Conservation (phyloP, 2,113 vertebrate species). For the Canis aureus region DNA sequence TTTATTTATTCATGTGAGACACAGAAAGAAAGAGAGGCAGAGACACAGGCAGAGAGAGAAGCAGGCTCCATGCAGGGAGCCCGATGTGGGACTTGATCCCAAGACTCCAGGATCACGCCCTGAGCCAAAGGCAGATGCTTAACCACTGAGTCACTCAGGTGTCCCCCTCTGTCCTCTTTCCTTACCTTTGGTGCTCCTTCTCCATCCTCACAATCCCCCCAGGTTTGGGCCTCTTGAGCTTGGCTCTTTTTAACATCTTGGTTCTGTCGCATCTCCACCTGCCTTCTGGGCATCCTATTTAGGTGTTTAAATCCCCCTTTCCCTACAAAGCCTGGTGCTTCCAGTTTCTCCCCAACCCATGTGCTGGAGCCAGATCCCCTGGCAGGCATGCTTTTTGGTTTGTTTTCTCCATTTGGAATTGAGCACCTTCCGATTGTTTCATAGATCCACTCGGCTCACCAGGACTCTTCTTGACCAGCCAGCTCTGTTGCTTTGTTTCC, state of each 20-base stretch:
- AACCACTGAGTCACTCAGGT: too few relatives aligned
- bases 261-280: not conserved
- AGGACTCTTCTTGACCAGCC: not conserved
- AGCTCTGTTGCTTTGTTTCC: not conserved
- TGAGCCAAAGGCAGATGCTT: too few relatives aligned
- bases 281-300: not conserved
- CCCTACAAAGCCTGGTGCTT: not conserved
- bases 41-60: too few relatives aligned
- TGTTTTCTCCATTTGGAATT: accelerated
- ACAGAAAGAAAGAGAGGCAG: too few relatives aligned
- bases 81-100: too few relatives aligned
- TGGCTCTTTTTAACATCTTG: not conserved
- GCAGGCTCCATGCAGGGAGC: too few relatives aligned
- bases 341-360: not conserved
- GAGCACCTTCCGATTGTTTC: too few relatives aligned
- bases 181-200: not conserved
- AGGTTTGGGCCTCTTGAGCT: not conserved
- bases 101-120: too few relatives aligned
- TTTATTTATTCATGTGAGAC: too few relatives aligned
- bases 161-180: too few relatives aligned
- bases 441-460: accelerated
- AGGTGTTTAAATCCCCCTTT: not conserved
- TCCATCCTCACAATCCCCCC: not conserved
- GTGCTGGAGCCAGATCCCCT: too few relatives aligned
- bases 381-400: too few relatives aligned